phyloP scores from a whole-genome alignment of 2,888 invertebrate species.

The Drosophila meridionalis region DNA sequence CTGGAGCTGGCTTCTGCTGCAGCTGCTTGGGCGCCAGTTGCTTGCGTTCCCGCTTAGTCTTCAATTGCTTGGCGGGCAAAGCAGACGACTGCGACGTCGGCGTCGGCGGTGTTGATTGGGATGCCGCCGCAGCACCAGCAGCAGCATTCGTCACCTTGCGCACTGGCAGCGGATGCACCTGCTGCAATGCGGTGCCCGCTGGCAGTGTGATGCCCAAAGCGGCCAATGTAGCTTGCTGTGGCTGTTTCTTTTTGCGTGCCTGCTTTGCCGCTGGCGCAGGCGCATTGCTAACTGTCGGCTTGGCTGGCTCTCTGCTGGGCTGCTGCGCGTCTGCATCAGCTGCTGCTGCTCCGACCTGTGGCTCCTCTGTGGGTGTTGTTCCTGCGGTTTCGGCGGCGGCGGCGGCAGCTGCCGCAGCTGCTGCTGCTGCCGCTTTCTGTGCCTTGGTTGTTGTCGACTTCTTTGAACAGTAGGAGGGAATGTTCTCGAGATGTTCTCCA shows the following conservation, averaged over 20 bases:
- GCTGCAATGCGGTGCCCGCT: slow-evolving; percentile 65
- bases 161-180: slow-evolving; percentile 48
- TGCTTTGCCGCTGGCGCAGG: slow-evolving; percentile 53
- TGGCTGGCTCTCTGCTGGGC: slow-evolving; percentile 11
- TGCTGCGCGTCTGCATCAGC: slow-evolving; percentile 20
- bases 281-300: slow-evolving; percentile 31
- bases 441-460: slow-evolving; percentile 79
- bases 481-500: slow-evolving; percentile 83
- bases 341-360: slow-evolving; percentile 8
- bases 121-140: slow-evolving; percentile 7
- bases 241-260: slow-evolving; percentile 70
- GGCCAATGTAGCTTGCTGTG: slow-evolving; percentile 69
- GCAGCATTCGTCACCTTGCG: slow-evolving; percentile 44
- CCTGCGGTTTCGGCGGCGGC: slow-evolving; percentile 11
- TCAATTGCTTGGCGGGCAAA: slow-evolving; percentile 58
- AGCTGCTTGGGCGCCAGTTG: slow-evolving; percentile 80
- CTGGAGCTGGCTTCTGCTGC: slow-evolving; percentile 68
- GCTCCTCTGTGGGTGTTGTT: slow-evolving; percentile 17
- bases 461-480: slow-evolving; percentile 84
- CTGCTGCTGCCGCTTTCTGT: slow-evolving; percentile 66
- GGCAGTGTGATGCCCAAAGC: slow-evolving; percentile 73
- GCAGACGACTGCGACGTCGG: slow-evolving; percentile 25
- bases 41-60: slow-evolving; percentile 80
- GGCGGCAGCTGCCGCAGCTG: slow-evolving; percentile 56
- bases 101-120: slow-evolving; percentile 21